Conservation (phyloP, 2,888 invertebrate genomes). For the Microctonus aethiopoides region DNA sequence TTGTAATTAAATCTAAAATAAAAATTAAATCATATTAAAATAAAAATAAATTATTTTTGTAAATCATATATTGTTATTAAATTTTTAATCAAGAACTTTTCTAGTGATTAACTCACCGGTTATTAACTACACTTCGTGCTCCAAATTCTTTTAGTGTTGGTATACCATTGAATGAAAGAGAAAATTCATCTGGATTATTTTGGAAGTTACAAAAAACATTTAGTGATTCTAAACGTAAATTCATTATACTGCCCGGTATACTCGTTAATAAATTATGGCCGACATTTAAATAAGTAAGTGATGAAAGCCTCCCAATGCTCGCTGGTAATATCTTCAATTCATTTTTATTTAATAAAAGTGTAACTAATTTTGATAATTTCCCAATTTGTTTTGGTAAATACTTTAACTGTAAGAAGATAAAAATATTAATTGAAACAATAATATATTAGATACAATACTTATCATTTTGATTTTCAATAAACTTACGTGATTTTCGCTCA, state of each 20-base stretch:
- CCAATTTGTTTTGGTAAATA: slow-evolving; percentile 74
- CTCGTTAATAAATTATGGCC: slow-evolving; percentile 39
- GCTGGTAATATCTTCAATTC: slow-evolving; percentile 72
- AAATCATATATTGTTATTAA: neutral
- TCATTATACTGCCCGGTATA: slow-evolving; percentile 74
- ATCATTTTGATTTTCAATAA: slow-evolving; percentile 3
- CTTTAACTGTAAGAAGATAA: slow-evolving; percentile 48
- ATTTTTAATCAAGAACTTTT: slow-evolving; percentile 12
- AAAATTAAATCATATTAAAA: no score
- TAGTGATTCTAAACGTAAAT: slow-evolving; percentile 69
- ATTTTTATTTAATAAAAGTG: slow-evolving; percentile 76
- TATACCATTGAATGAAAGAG: slow-evolving; percentile 61
- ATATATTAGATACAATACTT: slow-evolving; percentile 40
- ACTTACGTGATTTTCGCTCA: slow-evolving; percentile 73
- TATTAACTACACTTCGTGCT: slow-evolving; percentile 69
- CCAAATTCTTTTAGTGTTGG: slow-evolving; percentile 71
- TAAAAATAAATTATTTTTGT: no score
- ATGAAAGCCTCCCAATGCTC: slow-evolving; percentile 74
- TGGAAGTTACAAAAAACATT: slow-evolving; percentile 67
- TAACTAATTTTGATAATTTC: slow-evolving; percentile 73
- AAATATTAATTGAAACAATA: no score
- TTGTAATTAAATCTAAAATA: slow-evolving; percentile 70
- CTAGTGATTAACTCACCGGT: slow-evolving; percentile 51
- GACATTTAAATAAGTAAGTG: slow-evolving; percentile 69
- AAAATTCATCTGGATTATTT: slow-evolving; percentile 26